Evolutionary conservation across 2,888 invertebrate species (phyloP), one percentile per base, ranked within the genome.

Genomic region (Malacosoma neustria): DNA sequence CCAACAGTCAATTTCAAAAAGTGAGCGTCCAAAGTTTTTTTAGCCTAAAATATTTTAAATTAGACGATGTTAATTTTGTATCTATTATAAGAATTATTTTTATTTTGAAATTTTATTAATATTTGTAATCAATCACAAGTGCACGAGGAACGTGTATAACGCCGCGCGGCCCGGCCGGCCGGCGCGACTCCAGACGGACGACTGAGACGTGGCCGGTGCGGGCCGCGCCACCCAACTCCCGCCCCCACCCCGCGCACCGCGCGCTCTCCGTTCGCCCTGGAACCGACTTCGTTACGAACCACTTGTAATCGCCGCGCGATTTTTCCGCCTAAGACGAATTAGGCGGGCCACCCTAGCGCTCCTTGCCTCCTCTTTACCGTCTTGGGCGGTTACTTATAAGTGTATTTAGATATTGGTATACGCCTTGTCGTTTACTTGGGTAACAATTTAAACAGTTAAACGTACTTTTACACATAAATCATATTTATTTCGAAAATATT

Each of bases 261-360:
- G 49, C 48, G 56, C 42, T 48, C 48, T 59, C 61, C 54, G 39
- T 48, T 56, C 52, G 45, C 68, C 59, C 59, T 60, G 59, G 57
- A 57, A 57, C 72, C 80, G 81, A 81, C 82, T 85, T 85, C 84
- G 84, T 85, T 85, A 84, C 80, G 81, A 81, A 80, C 81, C 82
- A 85, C 84, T 84, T 84, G 84, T 84, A 81, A 84, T 82, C 76
- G 77, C 77, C 74, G 69, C 70, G 74, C 80, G 80, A 82, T 85
- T 85, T 84, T 85, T 84, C 82, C 82, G 82, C 81, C 84, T 82
- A 80, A 85, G 84, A 84, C 77, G 80, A 84, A 84, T 85, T 85
- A 85, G 81, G 82, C 79, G 75, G 79, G 64, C 73, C 72, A 61
- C 66, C 67, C 67, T 64, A 70, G 69, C 55, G 56, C 60, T 54